These are phyloP conservation scores for Hucho hucho DNA, from an alignment of 2,113 vertebrate genomes.

Conservation along the genomic window DNA sequence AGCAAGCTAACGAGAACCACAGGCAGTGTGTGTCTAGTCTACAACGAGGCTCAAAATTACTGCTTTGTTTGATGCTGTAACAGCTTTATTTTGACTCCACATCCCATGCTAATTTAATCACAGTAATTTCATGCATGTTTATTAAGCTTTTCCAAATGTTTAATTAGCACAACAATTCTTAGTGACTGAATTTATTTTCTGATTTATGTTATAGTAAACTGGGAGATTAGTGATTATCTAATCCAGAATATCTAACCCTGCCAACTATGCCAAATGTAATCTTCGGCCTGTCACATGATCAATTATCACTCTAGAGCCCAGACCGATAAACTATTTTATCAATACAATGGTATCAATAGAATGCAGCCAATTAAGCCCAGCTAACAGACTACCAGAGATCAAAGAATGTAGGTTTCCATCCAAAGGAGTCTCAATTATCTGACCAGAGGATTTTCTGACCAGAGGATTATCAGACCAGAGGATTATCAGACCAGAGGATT, in stretches of 20 bases:
- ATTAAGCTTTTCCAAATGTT: not conserved
- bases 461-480: constrained; percentile 17
- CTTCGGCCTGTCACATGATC: not conserved
- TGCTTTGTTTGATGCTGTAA: not conserved
- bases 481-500: no score
- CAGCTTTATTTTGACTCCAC: not conserved
- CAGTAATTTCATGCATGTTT: not conserved
- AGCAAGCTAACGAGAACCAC: constrained; percentile 44
- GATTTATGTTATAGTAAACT: no score
- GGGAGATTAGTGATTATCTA: no score
- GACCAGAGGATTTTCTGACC: constrained; percentile 67
- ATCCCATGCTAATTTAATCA: not conserved
- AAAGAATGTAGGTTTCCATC: constrained; percentile 48
- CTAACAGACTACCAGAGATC: constrained; percentile 35
- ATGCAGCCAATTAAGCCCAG: constrained; percentile 16
- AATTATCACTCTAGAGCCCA: constrained; percentile 6
- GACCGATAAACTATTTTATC: constrained; percentile 47
- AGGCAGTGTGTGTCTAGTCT: not conserved
- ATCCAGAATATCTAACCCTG: no score
- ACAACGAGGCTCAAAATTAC: not conserved
- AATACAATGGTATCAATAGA: not conserved
- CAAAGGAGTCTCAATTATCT: constrained; percentile 60
- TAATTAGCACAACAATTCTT: not conserved
- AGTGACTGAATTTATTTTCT: not conserved
- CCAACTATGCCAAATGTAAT: no score